A percentile compares a stretch with the other conserved stretches of the same genome.
phyloP scores from a whole-genome alignment of 2,888 invertebrate species.

The Ichneumoninae sp. region DNA sequence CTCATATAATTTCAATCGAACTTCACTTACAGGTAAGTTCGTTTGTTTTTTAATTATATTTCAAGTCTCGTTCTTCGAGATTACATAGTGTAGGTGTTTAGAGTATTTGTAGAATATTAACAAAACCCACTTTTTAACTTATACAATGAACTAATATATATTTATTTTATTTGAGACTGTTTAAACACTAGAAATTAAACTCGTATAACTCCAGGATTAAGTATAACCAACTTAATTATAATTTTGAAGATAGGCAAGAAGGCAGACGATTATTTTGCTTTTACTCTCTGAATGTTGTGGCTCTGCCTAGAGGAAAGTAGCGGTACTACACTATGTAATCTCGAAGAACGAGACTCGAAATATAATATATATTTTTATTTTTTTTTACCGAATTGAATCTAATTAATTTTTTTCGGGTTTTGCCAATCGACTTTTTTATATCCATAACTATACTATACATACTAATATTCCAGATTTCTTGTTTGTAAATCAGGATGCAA shows the following conservation, averaged over 20 bases:
- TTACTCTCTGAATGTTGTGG: too few species aligned
- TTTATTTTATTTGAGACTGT: neutral
- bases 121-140: neutral
- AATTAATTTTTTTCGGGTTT: too few species aligned
- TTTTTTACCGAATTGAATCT: too few species aligned
- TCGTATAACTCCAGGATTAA: neutral
- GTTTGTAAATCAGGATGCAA: too few species aligned
- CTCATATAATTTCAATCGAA: constrained; percentile 6
- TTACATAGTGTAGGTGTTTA: constrained; percentile 14
- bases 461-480: too few species aligned
- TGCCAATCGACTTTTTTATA: neutral
- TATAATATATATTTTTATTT: too few species aligned
- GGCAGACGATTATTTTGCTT: too few species aligned
- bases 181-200: neutral
- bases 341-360: too few species aligned
- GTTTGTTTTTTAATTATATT: constrained; percentile 26
- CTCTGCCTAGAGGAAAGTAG: too few species aligned
- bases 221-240: neutral
- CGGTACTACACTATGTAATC: too few species aligned
- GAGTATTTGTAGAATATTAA: neutral
- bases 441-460: too few species aligned
- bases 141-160: neutral
- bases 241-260: too few species aligned
- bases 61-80: constrained; percentile 1
- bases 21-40: neutral